Evolutionary conservation across 1,140 invertebrate genomes (phyloP).

Genomic region (Drosophila azteca): DNA sequence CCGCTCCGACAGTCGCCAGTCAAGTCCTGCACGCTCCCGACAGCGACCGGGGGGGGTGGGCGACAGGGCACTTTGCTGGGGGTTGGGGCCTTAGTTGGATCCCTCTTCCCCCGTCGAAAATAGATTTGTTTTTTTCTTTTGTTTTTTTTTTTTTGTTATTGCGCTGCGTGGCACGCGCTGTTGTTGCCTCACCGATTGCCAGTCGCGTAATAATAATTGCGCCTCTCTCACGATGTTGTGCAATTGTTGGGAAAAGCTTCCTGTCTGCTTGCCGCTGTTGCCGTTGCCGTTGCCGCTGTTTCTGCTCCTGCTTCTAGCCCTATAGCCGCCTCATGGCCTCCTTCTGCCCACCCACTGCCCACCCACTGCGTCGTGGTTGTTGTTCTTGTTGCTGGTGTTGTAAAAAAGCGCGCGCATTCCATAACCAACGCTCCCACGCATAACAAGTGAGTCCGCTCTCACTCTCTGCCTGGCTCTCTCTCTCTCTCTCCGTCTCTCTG

Average conservation of each 20-base stretch:
- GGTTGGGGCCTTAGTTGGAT: neutral
- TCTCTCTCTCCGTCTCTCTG: neutral
- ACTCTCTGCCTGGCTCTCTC: slow-evolving; percentile 9
- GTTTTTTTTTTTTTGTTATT: slow-evolving; percentile 63
- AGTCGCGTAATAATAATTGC: slow-evolving; percentile 77
- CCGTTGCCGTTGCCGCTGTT: slow-evolving; percentile 7
- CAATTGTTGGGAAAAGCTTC: slow-evolving; percentile 77
- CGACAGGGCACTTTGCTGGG: neutral
- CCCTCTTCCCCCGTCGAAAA: slow-evolving; percentile 5
- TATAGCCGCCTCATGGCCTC: slow-evolving; percentile 4
- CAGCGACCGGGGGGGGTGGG: slow-evolving; percentile 5
- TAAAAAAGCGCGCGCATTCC: slow-evolving; percentile 78
- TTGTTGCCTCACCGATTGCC: slow-evolving; percentile 74
- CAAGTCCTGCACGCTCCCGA: neutral
- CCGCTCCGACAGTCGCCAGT: slow-evolving; percentile 46
- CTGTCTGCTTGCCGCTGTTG: slow-evolving; percentile 53
- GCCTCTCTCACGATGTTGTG: slow-evolving; percentile 55
- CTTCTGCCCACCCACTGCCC: slow-evolving; percentile 25
- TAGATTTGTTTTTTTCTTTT: slow-evolving; percentile 47
- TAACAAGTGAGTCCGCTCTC: slow-evolving; percentile 23
- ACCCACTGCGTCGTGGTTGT: slow-evolving; percentile 11
- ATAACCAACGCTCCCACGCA: slow-evolving; percentile 58
- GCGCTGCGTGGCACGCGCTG: slow-evolving; percentile 40
- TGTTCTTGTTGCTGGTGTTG: slow-evolving; percentile 21
- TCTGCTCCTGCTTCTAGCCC: neutral